phyloP scores from a whole-genome alignment of 2,797 vertebrate species.

The Zalophus californianus region DNA sequence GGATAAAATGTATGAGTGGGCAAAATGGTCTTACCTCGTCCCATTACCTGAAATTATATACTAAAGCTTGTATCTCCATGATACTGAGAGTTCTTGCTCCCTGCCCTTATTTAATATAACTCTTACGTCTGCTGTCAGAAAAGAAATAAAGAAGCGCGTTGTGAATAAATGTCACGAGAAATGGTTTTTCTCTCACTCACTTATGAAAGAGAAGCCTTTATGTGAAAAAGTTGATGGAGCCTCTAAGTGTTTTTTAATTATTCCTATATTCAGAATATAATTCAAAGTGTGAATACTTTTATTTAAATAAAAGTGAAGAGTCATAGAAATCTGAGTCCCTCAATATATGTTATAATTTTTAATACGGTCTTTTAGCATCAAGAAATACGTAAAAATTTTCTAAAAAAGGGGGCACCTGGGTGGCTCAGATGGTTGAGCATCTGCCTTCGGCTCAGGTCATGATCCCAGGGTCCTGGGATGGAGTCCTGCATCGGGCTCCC shows the following conservation, averaged over 20 bases:
- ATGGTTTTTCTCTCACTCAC: not conserved
- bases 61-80: not conserved
- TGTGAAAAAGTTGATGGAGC: slow-evolving; percentile 15
- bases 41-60: slow-evolving; percentile 19
- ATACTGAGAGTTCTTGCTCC: not conserved
- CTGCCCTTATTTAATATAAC: not conserved
- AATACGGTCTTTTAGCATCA: not conserved
- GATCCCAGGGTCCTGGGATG: too few species aligned
- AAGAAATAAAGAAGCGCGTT: not conserved
- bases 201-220: not conserved
- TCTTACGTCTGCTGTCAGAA: not conserved
- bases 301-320: not conserved
- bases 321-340: not conserved
- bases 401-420: not conserved
- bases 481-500: too few species aligned
- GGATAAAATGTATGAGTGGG: slow-evolving; percentile 28
- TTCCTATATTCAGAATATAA: not conserved
- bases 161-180: slow-evolving; percentile 16
- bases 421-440: too few species aligned
- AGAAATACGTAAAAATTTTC: not conserved
- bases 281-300: not conserved
- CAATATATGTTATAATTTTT: not conserved
- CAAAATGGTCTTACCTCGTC: not conserved
- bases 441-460: too few species aligned
- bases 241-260: not conserved